Base-by-base conservation (phyloP, 2,888 invertebrate species). In the Chloroclysta siterata region DNA sequence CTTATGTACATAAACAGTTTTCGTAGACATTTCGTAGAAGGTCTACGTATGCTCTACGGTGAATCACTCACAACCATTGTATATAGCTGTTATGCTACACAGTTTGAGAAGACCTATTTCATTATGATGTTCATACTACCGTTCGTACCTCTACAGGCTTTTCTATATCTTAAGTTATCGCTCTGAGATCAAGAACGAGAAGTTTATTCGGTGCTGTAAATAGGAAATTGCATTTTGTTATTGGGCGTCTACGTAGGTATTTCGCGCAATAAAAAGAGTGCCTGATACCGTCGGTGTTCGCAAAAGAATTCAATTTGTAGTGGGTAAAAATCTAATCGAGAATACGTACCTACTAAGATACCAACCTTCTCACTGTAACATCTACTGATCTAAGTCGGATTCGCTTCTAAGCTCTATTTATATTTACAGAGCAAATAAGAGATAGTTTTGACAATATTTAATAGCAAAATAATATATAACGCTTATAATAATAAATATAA, bases 151-250 rank as follows among this genome's bases (percentile, higher is more conserved):
- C 15, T 10, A 10, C 15, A 44, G 44, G 22, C 17, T 36, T 14
- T 11, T 42, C 50, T 15, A 33, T 15, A 46, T 29, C 29, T 42
- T 14, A n/a, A 42, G 42, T 53, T 53, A 15, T 47, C 5, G 5
- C 65, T 65, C 65, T 58, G 14, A 44, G 60, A 42, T 60, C 53
- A 59, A 63, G 50, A 60, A 61, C 68, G 55, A 67, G 53, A 66
- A 66, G 71, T 75, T 74, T 74, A 73, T 75, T 73, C 60, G 71
- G 56, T 59, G 69, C 65, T 71, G 71, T 71, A 71, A 73, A 71
- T 72, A 66, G 67, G 65, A 73, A 70, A 72, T 73, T 72, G 68
- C 71, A 70, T 72, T 72, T 71, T 58, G 64, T 70, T 69, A 72
- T 67, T 62, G 65, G 61, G 36, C 39, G 54, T 53, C 54, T 65